Base-by-base conservation (phyloP, 2,113 vertebrate genomes). In the Takifugu flavidus region DNA sequence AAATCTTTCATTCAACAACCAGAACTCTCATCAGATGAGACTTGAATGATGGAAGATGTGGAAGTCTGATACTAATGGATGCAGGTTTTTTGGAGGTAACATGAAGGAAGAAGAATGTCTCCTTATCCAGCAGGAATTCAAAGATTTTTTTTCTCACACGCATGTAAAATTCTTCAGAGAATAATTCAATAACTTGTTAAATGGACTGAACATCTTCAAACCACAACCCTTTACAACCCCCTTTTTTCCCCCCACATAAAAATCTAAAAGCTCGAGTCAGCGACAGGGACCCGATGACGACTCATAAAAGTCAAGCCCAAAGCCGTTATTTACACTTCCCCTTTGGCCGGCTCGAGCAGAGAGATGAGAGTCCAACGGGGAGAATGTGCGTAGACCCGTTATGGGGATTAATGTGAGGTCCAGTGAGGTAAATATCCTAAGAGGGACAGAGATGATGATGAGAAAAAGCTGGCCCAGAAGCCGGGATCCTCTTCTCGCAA, bases 351-450 rank as follows among this genome's bases (percentile, higher is more conserved):
- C 66, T 14, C 15, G 25, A 14, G 43, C 31, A 14, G 42, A 20
- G 27, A 43, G 13, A 10, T 66, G 26, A 34, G 51, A 49, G 52
- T 52, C 46, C n/a, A 25, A 14, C 5, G 28, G 11, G 25, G 12
- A 25, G 27, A 25, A 29, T 14, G 65, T 2, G 64, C 20, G 55
- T 25, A n/a, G 14, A 28, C 53, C 15, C 20, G 27, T 25, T 57
- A 80, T 71, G 63, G 50, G 49, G 39, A 67, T 39, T 63, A 52
- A 70, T 60, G 51, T 62, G 50, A 74, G 55, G 56, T 53, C 54
- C 13, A 34, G 53, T 15, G 59, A 75, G 58, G 74, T 67, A 64
- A 69, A 82, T 43, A 78, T 39, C 29, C 28, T 25, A 7, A 61
- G 56, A 25, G 49, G 60, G 59, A 62, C 49, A 11, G 54, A 31